Evolutionary conservation across 2,797 vertebrate genomes (phyloP).

Genomic region (Mionectes olivaceus): DNA sequence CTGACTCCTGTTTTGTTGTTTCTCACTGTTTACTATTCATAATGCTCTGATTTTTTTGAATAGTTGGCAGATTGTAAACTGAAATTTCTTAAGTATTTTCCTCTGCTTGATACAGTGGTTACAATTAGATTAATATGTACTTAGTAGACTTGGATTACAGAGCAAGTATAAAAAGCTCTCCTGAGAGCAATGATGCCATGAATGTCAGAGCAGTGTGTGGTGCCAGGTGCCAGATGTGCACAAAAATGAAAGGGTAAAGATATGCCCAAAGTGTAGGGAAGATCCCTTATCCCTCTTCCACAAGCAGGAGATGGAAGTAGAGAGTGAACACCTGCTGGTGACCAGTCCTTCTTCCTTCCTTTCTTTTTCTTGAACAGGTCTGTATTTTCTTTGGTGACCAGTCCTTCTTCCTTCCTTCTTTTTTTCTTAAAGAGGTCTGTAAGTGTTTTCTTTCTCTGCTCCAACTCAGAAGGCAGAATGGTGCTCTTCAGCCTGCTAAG

Average conservation of each 20-base stretch:
- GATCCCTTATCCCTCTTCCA: background rate
- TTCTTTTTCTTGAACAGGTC: background rate
- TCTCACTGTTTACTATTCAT: conserved; percentile 3
- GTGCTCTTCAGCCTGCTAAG: background rate
- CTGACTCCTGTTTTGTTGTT: background rate
- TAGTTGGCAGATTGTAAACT: background rate
- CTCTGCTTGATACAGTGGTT: background rate
- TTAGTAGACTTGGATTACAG: background rate
- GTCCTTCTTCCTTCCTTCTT: background rate
- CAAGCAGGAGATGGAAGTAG: background rate
- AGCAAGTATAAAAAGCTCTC: background rate
- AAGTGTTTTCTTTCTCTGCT: background rate
- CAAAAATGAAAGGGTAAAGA: background rate
- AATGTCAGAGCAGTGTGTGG: background rate
- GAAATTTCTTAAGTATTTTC: background rate
- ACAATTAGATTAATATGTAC: background rate
- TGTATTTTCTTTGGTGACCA: background rate
- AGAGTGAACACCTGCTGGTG: background rate
- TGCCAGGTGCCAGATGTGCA: background rate
- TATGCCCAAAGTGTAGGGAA: background rate
- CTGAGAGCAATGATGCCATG: background rate
- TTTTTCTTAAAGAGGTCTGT: background rate
- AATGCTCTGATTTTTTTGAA: background rate
- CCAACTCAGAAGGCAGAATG: background rate
- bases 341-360: background rate